Base-by-base conservation (phyloP, 2,888 invertebrate species). In the Slavum lentiscoides region DNA sequence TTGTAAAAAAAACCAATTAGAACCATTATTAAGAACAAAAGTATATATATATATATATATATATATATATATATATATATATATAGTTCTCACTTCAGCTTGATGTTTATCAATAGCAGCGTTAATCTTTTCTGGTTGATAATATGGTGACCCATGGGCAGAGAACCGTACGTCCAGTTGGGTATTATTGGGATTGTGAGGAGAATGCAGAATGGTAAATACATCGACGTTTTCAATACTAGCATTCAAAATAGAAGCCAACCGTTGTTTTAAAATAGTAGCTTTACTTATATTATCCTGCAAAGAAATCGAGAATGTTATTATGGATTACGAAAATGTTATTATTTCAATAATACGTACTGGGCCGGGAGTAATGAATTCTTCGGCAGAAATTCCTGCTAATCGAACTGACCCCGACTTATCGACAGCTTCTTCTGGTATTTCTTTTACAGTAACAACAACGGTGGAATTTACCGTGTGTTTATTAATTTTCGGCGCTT, bases 71-170 rank as follows among this genome's bases (percentile, higher is more conserved):
- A n/a, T n/a, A n/a, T n/a, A 3, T 3, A 61, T 9, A 59, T 23
- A 4, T 43, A 4, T 43, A 1, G 43, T 83, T 84, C 58, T n/a
- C 86, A 91, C 91, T 87, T 91, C 89, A 64, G 90, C 89, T 83
- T 93, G 91, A 85, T 93, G 89, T 82, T 90, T 90, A 11, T 91
- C 90, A n/a, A 94, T 90, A 85, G 94, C 91, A 9, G 94, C 94
- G 85, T 98, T 95, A 13, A 98, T 88, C 85, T 92, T 94, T 86
- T 95, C 95, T 0, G 96, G 90, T 0, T 92, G 91, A 86, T 96
- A 96, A 86, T 96, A 97, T 0, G 97, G 97, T 0, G 97, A 97
- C 0, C 96, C 96, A 85, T 97, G 97, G 0, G 95, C 97, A 0
- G 97, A 93, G 86, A 93, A 98, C 84, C 97, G 89, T 0, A 98